Percentiles rank a stretch among this genome's conserved stretches.
Evolutionary conservation across 2,888 invertebrate genomes (phyloP).

Genomic region (Stenodema calcarata): DNA sequence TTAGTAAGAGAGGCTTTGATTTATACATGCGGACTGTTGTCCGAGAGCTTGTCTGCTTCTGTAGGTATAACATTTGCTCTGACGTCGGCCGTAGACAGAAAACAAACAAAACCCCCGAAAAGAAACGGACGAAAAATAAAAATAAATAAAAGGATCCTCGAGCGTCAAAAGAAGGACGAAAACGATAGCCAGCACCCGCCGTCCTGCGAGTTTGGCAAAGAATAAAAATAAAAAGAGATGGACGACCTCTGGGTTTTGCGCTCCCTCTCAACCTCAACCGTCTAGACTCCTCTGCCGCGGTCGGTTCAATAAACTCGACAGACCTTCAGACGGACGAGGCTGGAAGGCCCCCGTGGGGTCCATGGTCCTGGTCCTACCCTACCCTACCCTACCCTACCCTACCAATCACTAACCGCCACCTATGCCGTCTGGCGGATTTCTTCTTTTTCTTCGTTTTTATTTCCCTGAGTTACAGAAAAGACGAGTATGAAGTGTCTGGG

Average conservation of each 20-base stretch:
- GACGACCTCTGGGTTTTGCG: constrained; percentile 13
- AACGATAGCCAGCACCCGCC: neutral
- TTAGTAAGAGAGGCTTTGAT: no score
- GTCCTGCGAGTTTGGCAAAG: constrained; percentile 16
- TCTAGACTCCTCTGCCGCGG: constrained; percentile 26
- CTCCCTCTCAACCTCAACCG: constrained; percentile 18
- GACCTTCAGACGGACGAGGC: constrained; percentile 45
- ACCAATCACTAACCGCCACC: no score
- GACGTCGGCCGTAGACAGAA: neutral
- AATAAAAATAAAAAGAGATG: constrained; percentile 21
- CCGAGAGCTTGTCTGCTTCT: neutral
- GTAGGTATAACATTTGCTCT: neutral
- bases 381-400: no score
- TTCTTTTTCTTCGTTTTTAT: neutral
- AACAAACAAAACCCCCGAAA: neutral
- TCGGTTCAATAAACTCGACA: constrained; percentile 47
- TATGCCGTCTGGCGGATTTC: neutral
- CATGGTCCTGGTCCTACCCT: neutral
- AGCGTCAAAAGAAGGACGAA: constrained; percentile 1
- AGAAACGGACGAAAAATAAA: neutral
- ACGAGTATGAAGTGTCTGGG: no score
- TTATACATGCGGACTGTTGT: neutral
- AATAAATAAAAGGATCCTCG: neutral
- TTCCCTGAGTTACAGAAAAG: neutral
- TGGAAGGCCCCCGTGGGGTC: neutral